Evolutionary conservation across 2,797 vertebrate genomes (phyloP), one percentile per base, ranked within the genome.

Genomic region (Tokudaia tokunoshimensis): DNA sequence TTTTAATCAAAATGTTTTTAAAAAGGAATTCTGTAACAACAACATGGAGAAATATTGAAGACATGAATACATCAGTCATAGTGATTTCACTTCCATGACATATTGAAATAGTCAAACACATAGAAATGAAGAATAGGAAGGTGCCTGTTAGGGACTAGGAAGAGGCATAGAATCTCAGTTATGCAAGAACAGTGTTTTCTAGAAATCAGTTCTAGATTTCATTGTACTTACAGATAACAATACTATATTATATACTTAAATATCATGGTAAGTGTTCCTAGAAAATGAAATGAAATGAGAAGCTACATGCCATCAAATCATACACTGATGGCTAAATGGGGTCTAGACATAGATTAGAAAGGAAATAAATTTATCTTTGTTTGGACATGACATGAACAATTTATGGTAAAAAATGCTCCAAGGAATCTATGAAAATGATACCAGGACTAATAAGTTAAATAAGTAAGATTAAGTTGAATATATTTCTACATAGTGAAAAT

Each of bases 381-480:
- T 91, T 87, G 55, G 19, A 95, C 37, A 75, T 72, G 19, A 80
- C 47, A 72, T 83, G 47, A 92, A 83, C 22, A 89, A 12, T 47
- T 70, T 85, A 65, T 19, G 83, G 44, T 41, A 84, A 88, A 76
- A 70, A 79, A 88, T 79, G 67, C 19, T 74, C 80, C 85, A 90
- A 92, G 31, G 6, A 94, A 86, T n/a, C 75, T 94, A 92, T 14
- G 44, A 86, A 95, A 67, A n/a, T 0, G 17, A 50, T 67, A 50
- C 17, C 47, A 50, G 61, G 10, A 85, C 17, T 50, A 85, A 13
- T 13, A 34, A 50, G 11, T 85, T 17, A 85, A 85, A 47, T 83
- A 63, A 83, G 29, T 84, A 47, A 84, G 82, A 47, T 34, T 47
- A 65, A 65, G 24, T 34, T 47, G 41, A 50, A 31, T 65, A 50